These are phyloP conservation scores for Prorops nasuta DNA, from an alignment of 1,140 invertebrate genomes.

Conservation along the genomic window DNA sequence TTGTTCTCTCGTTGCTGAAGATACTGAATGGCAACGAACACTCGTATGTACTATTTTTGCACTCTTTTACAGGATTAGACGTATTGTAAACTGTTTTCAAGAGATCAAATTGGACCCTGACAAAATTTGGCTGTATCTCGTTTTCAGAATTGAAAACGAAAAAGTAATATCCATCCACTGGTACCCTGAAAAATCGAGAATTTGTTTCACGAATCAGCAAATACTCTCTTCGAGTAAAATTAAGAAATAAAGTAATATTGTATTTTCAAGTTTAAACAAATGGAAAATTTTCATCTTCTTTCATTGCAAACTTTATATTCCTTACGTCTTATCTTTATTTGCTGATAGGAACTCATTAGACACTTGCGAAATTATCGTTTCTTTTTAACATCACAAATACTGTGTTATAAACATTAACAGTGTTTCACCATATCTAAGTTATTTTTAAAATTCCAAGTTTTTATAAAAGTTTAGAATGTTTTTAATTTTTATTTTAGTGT, in stretches of 20 bases:
- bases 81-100: conserved; percentile 70
- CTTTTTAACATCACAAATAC: too few relatives aligned
- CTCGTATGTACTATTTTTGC: conserved; percentile 62
- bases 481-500: too few relatives aligned
- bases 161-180: conserved; percentile 75
- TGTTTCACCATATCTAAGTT: too few relatives aligned
- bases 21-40: conserved; percentile 68
- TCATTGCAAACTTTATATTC: too few relatives aligned
- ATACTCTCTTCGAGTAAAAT: background rate
- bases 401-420: too few relatives aligned
- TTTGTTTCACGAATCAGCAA: too few relatives aligned
- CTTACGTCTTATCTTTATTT: too few relatives aligned
- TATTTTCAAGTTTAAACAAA: background rate
- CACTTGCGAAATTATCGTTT: too few relatives aligned
- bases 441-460: too few relatives aligned
- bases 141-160: conserved; percentile 82
- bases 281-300: background rate
- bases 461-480: too few relatives aligned
- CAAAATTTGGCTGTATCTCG: conserved; percentile 70
- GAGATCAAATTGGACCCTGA: conserved; percentile 67
- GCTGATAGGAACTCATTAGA: too few relatives aligned
- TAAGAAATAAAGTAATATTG: conserved; percentile 1
- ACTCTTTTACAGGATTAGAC: conserved; percentile 57
- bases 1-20: conserved; percentile 67
- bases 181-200: conserved; percentile 58